A percentile compares a stretch with the other conserved stretches of the same genome.
Conservation (phyloP, 2,888 invertebrate species). For the Meandrusa payeni region DNA sequence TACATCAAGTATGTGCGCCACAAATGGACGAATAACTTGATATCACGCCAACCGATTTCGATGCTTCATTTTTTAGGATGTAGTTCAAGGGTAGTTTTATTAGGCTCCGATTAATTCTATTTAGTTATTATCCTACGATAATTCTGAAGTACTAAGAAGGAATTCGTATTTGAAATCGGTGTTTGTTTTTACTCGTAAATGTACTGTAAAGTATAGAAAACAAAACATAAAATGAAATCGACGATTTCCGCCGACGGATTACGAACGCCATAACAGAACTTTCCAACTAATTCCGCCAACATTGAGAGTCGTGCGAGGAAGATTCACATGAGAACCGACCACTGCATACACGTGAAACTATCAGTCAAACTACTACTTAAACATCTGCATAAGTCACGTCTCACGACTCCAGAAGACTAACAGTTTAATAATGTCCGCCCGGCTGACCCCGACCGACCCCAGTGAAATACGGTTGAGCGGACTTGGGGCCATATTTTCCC, state of each 20-base stretch:
- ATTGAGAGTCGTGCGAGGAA: conserved; percentile 62
- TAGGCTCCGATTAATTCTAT: no score
- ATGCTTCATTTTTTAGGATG: no score
- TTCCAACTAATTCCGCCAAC: conserved; percentile 64
- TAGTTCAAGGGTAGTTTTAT: no score
- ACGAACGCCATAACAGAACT: conserved; percentile 44
- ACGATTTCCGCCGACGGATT: conserved; percentile 2
- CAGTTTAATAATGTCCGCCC: conserved; percentile 80
- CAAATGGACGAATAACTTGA: no score
- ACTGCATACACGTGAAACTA: conserved; percentile 70
- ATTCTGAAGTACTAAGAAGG: no score
- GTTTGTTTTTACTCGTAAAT: no score
- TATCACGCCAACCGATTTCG: no score
- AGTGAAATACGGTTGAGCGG: conserved; percentile 77
- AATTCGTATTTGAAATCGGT: no score
- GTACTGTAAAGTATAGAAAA: no score
- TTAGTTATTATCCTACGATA: no score
- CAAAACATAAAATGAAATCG: background rate
- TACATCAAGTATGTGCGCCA: no score
- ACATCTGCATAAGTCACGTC: conserved; percentile 79
- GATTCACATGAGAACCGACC: conserved; percentile 74
- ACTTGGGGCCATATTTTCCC: conserved; percentile 75
- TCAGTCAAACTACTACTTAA: conserved; percentile 77
- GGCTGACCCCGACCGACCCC: conserved; percentile 66
- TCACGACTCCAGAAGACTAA: conserved; percentile 70